Evolutionary conservation across 1,140 invertebrate species (phyloP).

Genomic region (Rhyzopertha dominica): DNA sequence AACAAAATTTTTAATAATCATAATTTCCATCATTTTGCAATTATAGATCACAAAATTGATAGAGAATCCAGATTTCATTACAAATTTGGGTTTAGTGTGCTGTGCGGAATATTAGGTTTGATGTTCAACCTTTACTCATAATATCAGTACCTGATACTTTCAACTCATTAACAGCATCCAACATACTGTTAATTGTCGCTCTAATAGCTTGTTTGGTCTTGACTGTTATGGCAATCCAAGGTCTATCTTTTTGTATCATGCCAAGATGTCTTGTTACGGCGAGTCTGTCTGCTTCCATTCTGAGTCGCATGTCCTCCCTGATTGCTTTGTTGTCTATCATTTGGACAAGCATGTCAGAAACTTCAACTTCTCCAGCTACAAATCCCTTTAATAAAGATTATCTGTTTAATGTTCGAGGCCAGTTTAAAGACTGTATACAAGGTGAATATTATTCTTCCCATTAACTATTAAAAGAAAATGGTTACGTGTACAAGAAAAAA

Average conservation of each 20-base stretch:
- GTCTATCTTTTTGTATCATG: conserved; percentile 45
- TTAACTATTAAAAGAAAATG: neutral
- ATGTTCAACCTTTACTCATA: too few relatives aligned
- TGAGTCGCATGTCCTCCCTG: conserved; percentile 41
- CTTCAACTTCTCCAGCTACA: conserved; percentile 54
- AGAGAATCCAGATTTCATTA: too few relatives aligned
- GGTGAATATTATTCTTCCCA: neutral
- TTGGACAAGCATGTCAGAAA: conserved; percentile 52
- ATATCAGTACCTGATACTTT: conserved; percentile 45
- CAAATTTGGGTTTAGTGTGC: too few relatives aligned
- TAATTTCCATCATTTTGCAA: too few relatives aligned
- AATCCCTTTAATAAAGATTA: conserved; percentile 45
- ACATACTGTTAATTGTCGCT: conserved; percentile 46
- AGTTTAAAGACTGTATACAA: too few relatives aligned
- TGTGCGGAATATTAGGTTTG: too few relatives aligned
- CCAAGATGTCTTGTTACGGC: conserved; percentile 46
- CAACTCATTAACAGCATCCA: conserved; percentile 43
- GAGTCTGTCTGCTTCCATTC: conserved; percentile 45
- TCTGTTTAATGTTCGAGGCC: too few relatives aligned
- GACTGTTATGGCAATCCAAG: conserved; percentile 49
- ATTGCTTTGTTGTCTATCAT: conserved; percentile 51
- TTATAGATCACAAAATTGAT: too few relatives aligned
- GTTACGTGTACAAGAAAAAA: neutral
- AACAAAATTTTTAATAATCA: too few relatives aligned
- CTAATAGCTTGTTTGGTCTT: conserved; percentile 48